These are phyloP conservation scores for Drosophila infuscata DNA, from an alignment of 2,888 invertebrate genomes.

Conservation along the genomic window DNA sequence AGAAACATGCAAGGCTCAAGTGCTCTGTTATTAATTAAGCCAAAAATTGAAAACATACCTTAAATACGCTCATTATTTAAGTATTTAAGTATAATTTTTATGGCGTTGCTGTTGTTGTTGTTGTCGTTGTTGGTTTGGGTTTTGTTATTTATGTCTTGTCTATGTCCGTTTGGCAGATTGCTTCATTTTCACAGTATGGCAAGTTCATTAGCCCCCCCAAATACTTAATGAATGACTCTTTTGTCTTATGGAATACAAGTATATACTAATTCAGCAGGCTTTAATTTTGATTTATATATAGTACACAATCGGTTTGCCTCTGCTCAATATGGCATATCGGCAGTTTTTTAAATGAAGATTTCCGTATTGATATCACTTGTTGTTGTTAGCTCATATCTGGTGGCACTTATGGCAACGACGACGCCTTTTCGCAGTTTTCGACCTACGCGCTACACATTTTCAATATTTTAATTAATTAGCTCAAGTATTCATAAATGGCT, in stretches of 20 bases:
- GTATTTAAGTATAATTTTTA: conserved; percentile 23
- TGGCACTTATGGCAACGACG: conserved; percentile 55
- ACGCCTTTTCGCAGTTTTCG: conserved; percentile 66
- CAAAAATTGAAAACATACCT: conserved; percentile 50
- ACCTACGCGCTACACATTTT: conserved; percentile 47
- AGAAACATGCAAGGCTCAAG: conserved; percentile 32
- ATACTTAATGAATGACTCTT: conserved; percentile 21
- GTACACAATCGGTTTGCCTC: conserved; percentile 14
- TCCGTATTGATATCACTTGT: conserved; percentile 48
- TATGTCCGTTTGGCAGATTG: conserved; percentile 40
- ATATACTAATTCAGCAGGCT: conserved; percentile 14
- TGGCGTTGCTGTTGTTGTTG: conserved; percentile 24
- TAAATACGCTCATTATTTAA: conserved; percentile 35
- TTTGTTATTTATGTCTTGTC: conserved; percentile 30
- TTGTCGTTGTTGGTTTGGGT: conserved; percentile 4
- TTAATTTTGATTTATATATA: conserved; percentile 49
- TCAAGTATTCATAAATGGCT: conserved; percentile 38
- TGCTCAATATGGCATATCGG: conserved; percentile 51
- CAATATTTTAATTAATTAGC: conserved; percentile 64
- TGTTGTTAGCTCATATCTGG: conserved; percentile 11
- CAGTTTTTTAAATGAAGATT: conserved; percentile 57
- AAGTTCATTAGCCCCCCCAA: conserved; percentile 63
- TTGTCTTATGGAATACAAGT: conserved; percentile 7
- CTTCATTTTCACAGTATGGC: conserved; percentile 44
- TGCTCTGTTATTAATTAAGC: conserved; percentile 54